Conservation (phyloP, 2,113 vertebrate genomes). For the Melanotaenia duboulayi region DNA sequence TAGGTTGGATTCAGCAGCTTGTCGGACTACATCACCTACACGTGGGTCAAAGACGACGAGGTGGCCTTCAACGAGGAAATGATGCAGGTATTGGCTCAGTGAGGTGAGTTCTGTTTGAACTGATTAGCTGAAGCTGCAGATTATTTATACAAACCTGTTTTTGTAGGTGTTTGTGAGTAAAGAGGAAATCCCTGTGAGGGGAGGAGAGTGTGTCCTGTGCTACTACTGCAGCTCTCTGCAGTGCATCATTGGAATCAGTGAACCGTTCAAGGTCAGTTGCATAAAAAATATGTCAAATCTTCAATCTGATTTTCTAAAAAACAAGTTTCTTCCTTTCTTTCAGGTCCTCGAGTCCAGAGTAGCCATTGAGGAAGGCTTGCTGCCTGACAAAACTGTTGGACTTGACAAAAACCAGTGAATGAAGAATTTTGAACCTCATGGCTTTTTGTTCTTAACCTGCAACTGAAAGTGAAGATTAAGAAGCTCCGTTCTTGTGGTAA, state of each 20-base stretch:
- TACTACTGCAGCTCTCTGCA: slow-evolving; percentile 89
- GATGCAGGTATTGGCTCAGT: slow-evolving; percentile 81
- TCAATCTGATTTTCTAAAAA: background rate
- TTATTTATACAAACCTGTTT: background rate
- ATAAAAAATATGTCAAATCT: background rate
- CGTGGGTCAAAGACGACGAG: slow-evolving; percentile 94
- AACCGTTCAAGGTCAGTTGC: slow-evolving; percentile 88
- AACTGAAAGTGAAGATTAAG: background rate
- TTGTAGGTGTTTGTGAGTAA: slow-evolving; percentile 90
- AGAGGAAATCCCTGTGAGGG: slow-evolving; percentile 85
- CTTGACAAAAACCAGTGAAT: slow-evolving; percentile 47
- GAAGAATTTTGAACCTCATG: slow-evolving; percentile 16
- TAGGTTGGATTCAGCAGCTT: slow-evolving; percentile 89
- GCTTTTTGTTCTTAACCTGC: slow-evolving; percentile 7
- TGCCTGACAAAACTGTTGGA: slow-evolving; percentile 60
- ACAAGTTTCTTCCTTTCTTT: slow-evolving; percentile 3
- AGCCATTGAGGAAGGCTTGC: slow-evolving; percentile 73
- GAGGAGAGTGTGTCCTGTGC: slow-evolving; percentile 90
- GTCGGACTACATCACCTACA: slow-evolving; percentile 91
- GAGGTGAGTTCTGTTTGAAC: background rate
- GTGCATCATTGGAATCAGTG: slow-evolving; percentile 91
- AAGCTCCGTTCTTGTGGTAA: background rate
- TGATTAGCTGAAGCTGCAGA: background rate
- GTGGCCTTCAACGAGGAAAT: slow-evolving; percentile 79
- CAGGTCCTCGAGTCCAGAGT: slow-evolving; percentile 80